Conservation (phyloP, 2,797 vertebrate genomes). For the Leptodactylus fallax region DNA sequence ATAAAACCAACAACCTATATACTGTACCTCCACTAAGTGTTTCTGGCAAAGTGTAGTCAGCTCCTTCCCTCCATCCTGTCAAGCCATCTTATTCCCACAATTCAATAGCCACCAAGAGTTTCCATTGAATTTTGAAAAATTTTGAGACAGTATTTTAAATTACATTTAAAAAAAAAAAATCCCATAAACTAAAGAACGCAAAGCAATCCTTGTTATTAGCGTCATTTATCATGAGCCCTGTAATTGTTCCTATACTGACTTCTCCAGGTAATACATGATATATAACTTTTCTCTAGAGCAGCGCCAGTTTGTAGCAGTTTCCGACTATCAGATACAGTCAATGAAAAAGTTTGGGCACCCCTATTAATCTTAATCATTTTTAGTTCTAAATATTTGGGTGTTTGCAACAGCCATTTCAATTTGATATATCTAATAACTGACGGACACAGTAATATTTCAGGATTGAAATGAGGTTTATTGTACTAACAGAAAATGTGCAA, state of each 20-base stretch:
- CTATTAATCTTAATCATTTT: no score
- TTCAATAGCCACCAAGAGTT: neutral
- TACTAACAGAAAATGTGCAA: no score
- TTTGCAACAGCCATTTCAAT: no score
- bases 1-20: no score
- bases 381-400: no score
- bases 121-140: neutral
- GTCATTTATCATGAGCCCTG: neutral
- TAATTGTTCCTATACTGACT: neutral
- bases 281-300: constrained; percentile 9
- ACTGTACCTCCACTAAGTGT: no score
- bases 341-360: no score
- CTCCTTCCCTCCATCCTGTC: neutral
- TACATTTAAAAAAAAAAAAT: neutral
- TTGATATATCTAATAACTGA: no score
- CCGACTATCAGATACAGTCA: neutral
- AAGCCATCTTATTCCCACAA: neutral
- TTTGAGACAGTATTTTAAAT: neutral
- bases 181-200: neutral
- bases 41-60: no score
- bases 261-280: neutral
- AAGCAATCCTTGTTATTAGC: neutral
- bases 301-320: neutral
- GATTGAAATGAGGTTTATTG: no score
- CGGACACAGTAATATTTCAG: no score